Percentiles rank a stretch among this genome's conserved stretches.
These are phyloP conservation scores for Pedicia rivosa DNA, from an alignment of 2,888 invertebrate species.

Conservation along the genomic window DNA sequence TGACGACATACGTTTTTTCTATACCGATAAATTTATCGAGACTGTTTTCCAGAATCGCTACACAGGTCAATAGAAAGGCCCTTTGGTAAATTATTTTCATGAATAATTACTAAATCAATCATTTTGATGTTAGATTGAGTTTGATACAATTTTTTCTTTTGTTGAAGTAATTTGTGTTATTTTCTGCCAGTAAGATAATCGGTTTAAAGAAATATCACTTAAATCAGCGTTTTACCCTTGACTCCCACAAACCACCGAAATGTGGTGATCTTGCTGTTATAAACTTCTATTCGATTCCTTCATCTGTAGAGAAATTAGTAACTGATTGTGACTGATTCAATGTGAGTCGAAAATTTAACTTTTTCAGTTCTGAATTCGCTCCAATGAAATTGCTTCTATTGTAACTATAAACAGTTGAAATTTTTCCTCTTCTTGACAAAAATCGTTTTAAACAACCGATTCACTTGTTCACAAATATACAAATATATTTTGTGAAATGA, in stretches of 20 bases:
- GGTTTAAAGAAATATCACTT: neutral
- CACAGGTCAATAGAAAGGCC: too few species aligned
- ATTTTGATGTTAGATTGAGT: neutral
- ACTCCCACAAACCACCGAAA: conserved; percentile 19
- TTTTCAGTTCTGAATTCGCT: too few species aligned
- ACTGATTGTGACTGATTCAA: too few species aligned
- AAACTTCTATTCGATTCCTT: conserved; percentile 16
- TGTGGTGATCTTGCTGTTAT: conserved; percentile 18
- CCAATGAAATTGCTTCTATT: conserved; percentile 1
- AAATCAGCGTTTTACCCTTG: conserved; percentile 14
- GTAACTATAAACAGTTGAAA: conserved; percentile 4
- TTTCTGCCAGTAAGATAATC: neutral
- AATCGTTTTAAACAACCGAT: neutral
- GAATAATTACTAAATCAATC: neutral
- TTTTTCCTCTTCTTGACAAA: neutral
- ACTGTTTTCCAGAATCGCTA: too few species aligned
- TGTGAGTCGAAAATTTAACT: too few species aligned
- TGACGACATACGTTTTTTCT: too few species aligned
- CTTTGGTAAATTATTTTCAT: neutral
- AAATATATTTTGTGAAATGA: conserved; percentile 1
- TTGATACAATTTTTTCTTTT: neutral
- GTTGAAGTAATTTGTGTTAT: neutral
- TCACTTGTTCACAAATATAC: neutral
- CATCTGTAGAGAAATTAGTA: neutral
- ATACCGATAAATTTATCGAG: too few species aligned